phyloP scores from a whole-genome alignment of 35 echinoderm and acorn worm genomes.

The Apostichopus japonicus region DNA sequence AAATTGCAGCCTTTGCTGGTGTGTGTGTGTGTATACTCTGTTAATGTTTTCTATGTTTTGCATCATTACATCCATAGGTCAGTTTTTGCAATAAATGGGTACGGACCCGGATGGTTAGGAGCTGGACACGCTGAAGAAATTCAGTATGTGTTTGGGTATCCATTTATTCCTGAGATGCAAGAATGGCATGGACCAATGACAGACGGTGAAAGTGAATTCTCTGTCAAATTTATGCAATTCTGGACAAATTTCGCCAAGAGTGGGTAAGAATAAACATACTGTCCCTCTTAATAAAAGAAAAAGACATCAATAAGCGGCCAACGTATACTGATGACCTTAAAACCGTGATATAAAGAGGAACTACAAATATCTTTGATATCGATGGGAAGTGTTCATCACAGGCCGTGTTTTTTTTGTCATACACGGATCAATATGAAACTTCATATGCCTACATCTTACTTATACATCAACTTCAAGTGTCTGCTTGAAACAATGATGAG shows the following conservation, averaged over 20 bases:
- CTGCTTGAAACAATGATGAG: too few relatives aligned
- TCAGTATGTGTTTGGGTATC: not conserved
- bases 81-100: not conserved
- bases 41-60: too few relatives aligned
- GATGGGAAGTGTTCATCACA: too few relatives aligned
- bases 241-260: slow-evolving; percentile 94
- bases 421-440: too few relatives aligned
- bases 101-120: slow-evolving; percentile 69
- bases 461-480: too few relatives aligned
- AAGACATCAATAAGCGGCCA: too few relatives aligned
- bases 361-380: too few relatives aligned
- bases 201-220: slow-evolving; percentile 60
- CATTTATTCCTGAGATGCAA: slow-evolving; percentile 43
- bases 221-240: slow-evolving; percentile 67
- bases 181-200: not conserved
- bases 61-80: not conserved
- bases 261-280: slow-evolving; percentile 53
- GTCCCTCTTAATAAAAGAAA: too few relatives aligned
- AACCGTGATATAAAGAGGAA: too few relatives aligned
- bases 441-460: too few relatives aligned
- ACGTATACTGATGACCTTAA: not conserved
- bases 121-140: slow-evolving; percentile 77
- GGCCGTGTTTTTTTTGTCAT: not conserved
- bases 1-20: too few relatives aligned
- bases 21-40: too few relatives aligned